Evolutionary conservation across 2,888 invertebrate genomes (phyloP), one percentile per base, ranked within the genome.

Genomic region (Resseliella maxima): DNA sequence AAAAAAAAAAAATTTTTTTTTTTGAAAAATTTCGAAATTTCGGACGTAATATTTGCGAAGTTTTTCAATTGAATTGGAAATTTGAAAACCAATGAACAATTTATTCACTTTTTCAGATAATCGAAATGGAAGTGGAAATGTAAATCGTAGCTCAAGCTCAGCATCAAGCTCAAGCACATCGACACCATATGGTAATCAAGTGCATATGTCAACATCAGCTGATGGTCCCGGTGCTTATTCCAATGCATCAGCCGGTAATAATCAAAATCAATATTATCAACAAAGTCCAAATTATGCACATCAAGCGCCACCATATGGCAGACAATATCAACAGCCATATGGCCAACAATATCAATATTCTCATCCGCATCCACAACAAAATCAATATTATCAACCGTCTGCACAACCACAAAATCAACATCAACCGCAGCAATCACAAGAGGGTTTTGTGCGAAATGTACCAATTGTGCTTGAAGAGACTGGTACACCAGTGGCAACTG

Each of bases 401-500:
- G 24, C 18, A 27, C 35, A 35, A 35, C 85, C 24, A 21, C 86
- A 72, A 64, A 36, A 3, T 12, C 31, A 15, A 24, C 85, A 31
- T 54, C 54, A 18, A 27, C 85, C 35, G 8, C 85, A 50, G 50
- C 54, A 86, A 36, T 89, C 89, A n/a, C 88, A 90, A 86, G 64
- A 35, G 21, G 41, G 54, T 36, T 38, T 41, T 59, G 94, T 96
- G 85, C 93, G 97, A 87, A 95, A 96, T 89, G 97, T 97, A 90
- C 97, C 97, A 35, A 97, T 97, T 88, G 95, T 95, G 89, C 95
- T 97, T 0, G 97, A 97, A 91, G 96, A 96, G 10, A 92, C 96
- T 86, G 95, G 96, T 88, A 95, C 95, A 89, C 96, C 86, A 94
- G 95, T 87, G 94, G 92, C 87, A 88, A 88, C 6, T 24, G 21